Conservation (phyloP, 2,113 vertebrate species). For the Petrocephalus zakoni region DNA sequence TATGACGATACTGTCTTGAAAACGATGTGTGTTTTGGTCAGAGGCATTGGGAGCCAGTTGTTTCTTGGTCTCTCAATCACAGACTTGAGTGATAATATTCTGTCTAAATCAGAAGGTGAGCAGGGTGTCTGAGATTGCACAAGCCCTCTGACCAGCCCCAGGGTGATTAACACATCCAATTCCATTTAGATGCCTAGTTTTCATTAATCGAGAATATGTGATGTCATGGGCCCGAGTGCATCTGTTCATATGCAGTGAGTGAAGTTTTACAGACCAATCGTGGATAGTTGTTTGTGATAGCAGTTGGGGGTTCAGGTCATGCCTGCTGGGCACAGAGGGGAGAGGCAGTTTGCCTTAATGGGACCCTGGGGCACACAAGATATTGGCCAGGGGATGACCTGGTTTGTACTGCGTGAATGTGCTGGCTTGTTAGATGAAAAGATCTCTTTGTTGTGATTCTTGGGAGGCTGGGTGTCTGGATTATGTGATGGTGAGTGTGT, state of each 20-base stretch:
- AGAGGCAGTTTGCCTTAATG: neutral
- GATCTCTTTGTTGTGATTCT: neutral
- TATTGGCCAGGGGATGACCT: neutral
- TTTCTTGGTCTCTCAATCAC: neutral
- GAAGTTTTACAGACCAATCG: neutral
- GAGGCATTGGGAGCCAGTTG: neutral
- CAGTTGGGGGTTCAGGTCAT: neutral
- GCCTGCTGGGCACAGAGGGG: neutral
- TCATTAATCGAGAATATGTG: constrained; percentile 33
- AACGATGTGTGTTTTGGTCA: neutral
- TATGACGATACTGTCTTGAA: neutral
- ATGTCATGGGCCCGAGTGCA: neutral
- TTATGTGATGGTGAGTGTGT: neutral
- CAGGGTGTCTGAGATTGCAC: neutral
- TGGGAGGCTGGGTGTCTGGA: neutral
- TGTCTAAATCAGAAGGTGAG: neutral
- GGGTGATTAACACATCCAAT: neutral
- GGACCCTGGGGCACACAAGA: neutral
- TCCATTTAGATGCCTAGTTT: too few species aligned
- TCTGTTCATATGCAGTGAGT: neutral
- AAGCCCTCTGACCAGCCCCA: neutral
- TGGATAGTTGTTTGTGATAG: neutral
- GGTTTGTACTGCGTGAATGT: neutral
- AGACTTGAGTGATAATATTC: neutral
- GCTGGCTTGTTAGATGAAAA: neutral